Conservation (phyloP, 2,797 vertebrate genomes). For the Hybognathus amarus region DNA sequence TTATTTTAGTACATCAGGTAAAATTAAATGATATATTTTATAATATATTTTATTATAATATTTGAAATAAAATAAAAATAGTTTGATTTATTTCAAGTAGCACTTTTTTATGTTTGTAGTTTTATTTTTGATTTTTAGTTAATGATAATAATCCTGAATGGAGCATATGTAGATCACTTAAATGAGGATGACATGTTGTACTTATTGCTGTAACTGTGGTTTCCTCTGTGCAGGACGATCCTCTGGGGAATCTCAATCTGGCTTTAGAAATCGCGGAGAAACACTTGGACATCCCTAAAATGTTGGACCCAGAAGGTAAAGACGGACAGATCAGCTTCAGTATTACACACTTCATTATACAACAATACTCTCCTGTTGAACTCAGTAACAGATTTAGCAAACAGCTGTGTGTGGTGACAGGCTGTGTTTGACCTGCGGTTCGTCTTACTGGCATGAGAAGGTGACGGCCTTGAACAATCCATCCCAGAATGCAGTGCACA, state of each 20-base stretch:
- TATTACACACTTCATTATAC: background rate
- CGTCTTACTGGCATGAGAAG: background rate
- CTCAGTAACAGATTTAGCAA: background rate
- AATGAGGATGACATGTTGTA: background rate
- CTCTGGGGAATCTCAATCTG: conserved; percentile 85
- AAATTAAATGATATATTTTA: background rate
- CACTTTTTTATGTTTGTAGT: background rate
- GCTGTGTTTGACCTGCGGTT: background rate
- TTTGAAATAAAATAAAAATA: too few species aligned
- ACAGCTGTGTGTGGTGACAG: background rate
- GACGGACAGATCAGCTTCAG: too few species aligned
- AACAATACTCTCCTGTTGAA: background rate
- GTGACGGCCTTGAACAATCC: background rate
- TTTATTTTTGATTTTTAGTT: background rate
- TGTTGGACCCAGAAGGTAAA: conserved; percentile 89
- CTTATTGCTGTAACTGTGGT: background rate
- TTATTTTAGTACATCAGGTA: background rate
- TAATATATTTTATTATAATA: too few species aligned
- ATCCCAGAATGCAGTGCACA: conserved; percentile 22
- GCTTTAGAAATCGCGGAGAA: conserved; percentile 90
- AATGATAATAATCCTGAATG: background rate
- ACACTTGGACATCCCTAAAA: conserved; percentile 89
- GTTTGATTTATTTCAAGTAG: background rate
- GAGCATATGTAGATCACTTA: background rate
- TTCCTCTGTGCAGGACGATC: conserved; percentile 79